phyloP scores from a whole-genome alignment of 2,113 vertebrate species.

The Delphinus delphis region DNA sequence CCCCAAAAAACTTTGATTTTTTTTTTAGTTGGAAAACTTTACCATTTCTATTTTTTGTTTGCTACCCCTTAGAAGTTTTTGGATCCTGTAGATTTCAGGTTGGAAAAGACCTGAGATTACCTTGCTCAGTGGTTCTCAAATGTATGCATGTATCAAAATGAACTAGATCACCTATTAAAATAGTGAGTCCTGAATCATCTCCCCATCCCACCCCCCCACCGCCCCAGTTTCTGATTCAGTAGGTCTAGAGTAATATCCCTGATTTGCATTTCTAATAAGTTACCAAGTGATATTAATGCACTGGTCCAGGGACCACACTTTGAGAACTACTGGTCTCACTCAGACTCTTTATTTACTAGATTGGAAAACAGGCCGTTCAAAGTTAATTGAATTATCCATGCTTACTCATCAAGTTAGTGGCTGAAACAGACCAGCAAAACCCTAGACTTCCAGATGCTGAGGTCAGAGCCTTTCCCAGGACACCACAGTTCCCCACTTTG shows the following conservation, averaged over 20 bases:
- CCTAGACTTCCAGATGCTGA: conserved; percentile 39
- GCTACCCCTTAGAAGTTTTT: neutral
- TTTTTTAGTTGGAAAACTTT: neutral
- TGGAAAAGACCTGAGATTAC: neutral
- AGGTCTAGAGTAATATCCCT: neutral
- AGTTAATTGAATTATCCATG: conserved; percentile 52
- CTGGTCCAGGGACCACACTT: neutral
- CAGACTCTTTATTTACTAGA: neutral
- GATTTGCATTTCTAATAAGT: neutral
- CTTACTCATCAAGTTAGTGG: conserved; percentile 55
- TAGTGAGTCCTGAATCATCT: neutral
- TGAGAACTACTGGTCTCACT: neutral
- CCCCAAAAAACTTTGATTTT: neutral
- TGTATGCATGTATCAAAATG: neutral
- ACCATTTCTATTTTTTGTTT: neutral
- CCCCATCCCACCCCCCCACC: accelerated
- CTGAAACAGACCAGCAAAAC: neutral
- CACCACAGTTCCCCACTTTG: conserved; percentile 39
- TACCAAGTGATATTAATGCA: neutral
- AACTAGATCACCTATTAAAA: neutral
- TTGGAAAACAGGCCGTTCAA: neutral
- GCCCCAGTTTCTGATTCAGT: neutral
- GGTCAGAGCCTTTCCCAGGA: conserved; percentile 34
- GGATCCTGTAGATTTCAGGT: neutral
- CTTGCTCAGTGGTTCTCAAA: neutral